phyloP scores from a whole-genome alignment of 2,113 vertebrate species.

The Rhipidura dahli region DNA sequence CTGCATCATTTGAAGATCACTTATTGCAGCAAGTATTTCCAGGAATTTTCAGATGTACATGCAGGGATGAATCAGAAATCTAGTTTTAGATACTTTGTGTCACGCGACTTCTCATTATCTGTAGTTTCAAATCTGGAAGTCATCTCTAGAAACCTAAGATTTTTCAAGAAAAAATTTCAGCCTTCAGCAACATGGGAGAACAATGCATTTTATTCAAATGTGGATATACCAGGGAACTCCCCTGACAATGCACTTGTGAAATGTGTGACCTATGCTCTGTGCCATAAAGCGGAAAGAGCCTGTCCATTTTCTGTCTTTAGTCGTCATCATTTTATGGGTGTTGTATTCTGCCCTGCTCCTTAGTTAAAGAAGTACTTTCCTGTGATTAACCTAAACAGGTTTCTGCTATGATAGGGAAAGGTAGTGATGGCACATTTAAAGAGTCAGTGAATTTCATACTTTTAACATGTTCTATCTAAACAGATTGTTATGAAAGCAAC shows the following conservation, averaged over 20 bases:
- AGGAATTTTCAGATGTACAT: neutral
- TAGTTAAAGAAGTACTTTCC: neutral
- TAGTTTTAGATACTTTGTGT: neutral
- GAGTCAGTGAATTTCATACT: neutral
- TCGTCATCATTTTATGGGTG: rapidly evolving
- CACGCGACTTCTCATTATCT: neutral
- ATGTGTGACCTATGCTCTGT: neutral
- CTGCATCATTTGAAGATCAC: neutral
- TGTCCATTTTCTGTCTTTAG: neutral
- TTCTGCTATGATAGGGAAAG: neutral
- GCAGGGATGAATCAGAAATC: neutral
- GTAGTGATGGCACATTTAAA: neutral
- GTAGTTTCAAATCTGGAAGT: neutral
- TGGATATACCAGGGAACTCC: neutral
- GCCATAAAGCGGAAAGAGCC: neutral
- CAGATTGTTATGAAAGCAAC: neutral
- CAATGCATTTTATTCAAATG: neutral
- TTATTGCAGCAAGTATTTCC: neutral
- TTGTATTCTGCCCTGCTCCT: neutral
- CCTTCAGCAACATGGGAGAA: neutral
- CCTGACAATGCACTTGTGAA: neutral
- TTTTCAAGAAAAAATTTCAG: neutral
- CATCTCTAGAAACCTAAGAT: neutral
- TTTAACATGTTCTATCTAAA: neutral
- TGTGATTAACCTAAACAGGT: neutral